Evolutionary conservation across 2,113 vertebrate genomes (phyloP), one percentile per base, ranked within the genome.

Genomic region (Etheostoma cragini): DNA sequence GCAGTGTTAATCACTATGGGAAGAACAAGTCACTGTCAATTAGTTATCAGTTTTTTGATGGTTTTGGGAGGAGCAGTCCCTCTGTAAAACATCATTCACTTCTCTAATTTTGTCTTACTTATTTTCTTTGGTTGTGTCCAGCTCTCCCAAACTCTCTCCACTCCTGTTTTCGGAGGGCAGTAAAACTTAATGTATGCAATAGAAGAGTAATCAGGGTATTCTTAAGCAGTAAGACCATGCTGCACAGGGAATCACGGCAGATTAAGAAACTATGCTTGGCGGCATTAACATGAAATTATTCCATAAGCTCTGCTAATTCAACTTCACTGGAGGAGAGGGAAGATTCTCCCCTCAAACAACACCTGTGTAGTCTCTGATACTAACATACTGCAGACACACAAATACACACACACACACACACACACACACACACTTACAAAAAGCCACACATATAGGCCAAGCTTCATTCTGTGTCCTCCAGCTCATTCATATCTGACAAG

Each of bases 211-310:
- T 93, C 90, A 88, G 91, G 80, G 79, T 83, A 77, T 83, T 92
- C 89, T 88, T 88, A 78, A 87, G 80, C 81, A 75, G 77, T 90
- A 87, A 93, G 30, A 71, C 82, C 78, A 45, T 82, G 88, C 75
- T 82, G 71, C 79, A 82, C 66, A 65, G 88, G 90, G 91, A 94
- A 83, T 91, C 86, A 83, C 24, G 26, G 76, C 77, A 90, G 94
- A 93, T 95, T 94, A 94, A 78, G 88, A 84, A 86, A 88, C 92
- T 84, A 87, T 68, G 86, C 88, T 92, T 89, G 87, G 83, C 85
- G 81, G 92, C 72, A 93, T 93, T 94, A 92, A 91, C 82, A 93
- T 92, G 84, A 94, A 93, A 92, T 88, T 21, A 21, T 86, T 85
- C 87, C 49, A 68, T 92, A 93, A 94, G 82, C 90, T 77, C 61